A percentile compares a stretch with the other conserved stretches of the same genome.
Evolutionary conservation across 2,113 vertebrate genomes (phyloP).

Genomic region (Charina bottae): DNA sequence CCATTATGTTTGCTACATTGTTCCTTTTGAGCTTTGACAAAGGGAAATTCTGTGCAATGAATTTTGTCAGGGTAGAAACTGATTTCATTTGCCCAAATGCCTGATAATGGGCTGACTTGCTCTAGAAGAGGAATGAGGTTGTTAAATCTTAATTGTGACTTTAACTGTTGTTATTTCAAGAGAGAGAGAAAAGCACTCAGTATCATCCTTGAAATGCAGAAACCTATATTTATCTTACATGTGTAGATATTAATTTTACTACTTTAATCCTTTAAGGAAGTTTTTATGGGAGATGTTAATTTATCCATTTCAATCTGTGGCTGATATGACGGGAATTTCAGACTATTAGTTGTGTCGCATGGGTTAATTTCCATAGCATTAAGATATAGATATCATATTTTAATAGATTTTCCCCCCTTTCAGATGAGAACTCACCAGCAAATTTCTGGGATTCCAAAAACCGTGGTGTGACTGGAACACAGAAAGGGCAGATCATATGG

Average conservation of each 20-base stretch:
- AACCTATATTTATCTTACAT: background rate
- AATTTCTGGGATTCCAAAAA: constrained; percentile 99
- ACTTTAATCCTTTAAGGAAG: background rate
- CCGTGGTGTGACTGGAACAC: constrained; percentile 94
- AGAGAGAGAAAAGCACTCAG: background rate
- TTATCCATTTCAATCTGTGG: background rate
- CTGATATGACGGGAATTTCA: background rate
- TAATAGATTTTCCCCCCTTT: constrained; percentile 42
- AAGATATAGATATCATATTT: background rate
- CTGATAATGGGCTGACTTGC: background rate
- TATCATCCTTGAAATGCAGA: background rate
- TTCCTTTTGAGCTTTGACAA: background rate
- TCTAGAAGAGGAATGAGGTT: constrained; percentile 9
- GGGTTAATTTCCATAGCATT: background rate
- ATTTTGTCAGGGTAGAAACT: background rate
- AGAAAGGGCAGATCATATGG: constrained; percentile 98
- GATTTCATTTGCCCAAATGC: background rate
- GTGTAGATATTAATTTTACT: background rate
- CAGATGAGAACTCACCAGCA: constrained; percentile 96
- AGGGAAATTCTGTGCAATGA: background rate
- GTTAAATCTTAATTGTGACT: background rate
- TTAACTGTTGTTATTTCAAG: background rate
- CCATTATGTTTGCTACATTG: background rate
- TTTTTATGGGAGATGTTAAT: background rate
- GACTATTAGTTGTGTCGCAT: background rate